Conservation (phyloP, 2,797 vertebrate genomes). For the Gymnopithys bicolor region DNA sequence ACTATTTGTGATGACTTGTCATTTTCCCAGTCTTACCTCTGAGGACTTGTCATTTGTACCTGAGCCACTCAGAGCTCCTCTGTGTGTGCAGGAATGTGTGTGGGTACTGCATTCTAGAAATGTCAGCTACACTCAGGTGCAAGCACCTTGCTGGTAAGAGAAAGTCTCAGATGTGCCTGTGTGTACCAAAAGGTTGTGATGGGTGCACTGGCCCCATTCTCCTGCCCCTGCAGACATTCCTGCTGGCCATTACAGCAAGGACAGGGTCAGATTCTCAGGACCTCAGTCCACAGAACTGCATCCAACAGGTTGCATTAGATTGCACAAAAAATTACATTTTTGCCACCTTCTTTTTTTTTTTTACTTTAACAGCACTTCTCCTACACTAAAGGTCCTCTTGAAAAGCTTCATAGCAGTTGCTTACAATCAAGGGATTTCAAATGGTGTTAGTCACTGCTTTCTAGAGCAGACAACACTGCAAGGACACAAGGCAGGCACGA, state of each 20-base stretch:
- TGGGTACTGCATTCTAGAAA: background rate
- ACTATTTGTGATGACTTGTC: background rate
- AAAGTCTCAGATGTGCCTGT: background rate
- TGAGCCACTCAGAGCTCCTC: fast-evolving
- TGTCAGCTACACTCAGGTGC: background rate
- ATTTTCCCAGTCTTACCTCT: background rate
- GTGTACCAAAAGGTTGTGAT: background rate
- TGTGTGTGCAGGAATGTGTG: background rate
- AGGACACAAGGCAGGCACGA: background rate
- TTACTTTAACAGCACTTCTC: background rate
- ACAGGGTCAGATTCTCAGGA: background rate
- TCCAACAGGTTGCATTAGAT: background rate
- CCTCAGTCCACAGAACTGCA: background rate
- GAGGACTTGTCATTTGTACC: background rate
- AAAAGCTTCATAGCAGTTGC: background rate
- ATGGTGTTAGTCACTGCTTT: background rate
- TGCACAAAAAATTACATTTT: background rate
- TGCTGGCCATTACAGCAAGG: background rate
- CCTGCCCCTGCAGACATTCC: background rate
- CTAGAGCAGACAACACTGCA: background rate
- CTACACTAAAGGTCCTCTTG: background rate
- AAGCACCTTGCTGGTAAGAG: background rate
- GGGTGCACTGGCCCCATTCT: background rate
- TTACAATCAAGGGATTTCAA: background rate
- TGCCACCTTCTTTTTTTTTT: background rate